A percentile compares a stretch with the other conserved stretches of the same genome.
These are phyloP conservation scores for Oreochromis aureus DNA, from an alignment of 2,113 vertebrate species.

Conservation along the genomic window DNA sequence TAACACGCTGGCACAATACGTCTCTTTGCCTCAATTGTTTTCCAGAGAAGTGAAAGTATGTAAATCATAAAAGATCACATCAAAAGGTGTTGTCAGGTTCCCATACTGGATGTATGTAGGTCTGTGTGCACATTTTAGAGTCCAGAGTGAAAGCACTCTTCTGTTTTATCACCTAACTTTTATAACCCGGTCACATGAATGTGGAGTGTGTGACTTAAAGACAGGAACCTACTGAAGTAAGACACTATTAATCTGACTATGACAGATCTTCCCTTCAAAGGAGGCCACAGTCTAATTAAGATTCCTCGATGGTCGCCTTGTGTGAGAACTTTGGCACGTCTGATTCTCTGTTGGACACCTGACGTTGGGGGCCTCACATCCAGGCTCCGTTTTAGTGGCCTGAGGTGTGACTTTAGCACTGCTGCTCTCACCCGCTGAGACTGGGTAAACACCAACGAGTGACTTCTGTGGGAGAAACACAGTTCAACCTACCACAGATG, in stretches of 20 bases:
- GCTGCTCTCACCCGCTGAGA: constrained; percentile 38
- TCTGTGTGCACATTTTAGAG: neutral
- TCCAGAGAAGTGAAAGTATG: neutral
- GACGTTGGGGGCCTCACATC: constrained; percentile 40
- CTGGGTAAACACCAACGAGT: constrained; percentile 59
- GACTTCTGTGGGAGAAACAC: constrained; percentile 13
- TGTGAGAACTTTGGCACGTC: constrained; percentile 65
- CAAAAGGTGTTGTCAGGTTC: neutral
- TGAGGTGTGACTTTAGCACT: constrained; percentile 72
- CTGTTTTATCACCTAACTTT: neutral
- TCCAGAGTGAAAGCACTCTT: neutral
- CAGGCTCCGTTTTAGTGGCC: constrained; percentile 56
- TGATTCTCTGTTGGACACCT: constrained; percentile 50
- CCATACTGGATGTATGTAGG: fast-evolving
- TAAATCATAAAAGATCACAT: neutral
- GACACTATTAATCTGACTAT: neutral
- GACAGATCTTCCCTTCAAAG: constrained; percentile 64
- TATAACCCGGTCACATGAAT: neutral
- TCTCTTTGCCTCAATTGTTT: neutral
- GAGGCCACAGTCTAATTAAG: constrained; percentile 29
- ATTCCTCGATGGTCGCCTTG: constrained; percentile 32
- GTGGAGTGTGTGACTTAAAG: neutral
- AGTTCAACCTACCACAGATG: constrained; percentile 36
- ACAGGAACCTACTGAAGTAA: neutral
- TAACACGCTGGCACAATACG: fast-evolving